phyloP scores from a whole-genome alignment of 2,797 vertebrate species.

The Xenentodon cancila region DNA sequence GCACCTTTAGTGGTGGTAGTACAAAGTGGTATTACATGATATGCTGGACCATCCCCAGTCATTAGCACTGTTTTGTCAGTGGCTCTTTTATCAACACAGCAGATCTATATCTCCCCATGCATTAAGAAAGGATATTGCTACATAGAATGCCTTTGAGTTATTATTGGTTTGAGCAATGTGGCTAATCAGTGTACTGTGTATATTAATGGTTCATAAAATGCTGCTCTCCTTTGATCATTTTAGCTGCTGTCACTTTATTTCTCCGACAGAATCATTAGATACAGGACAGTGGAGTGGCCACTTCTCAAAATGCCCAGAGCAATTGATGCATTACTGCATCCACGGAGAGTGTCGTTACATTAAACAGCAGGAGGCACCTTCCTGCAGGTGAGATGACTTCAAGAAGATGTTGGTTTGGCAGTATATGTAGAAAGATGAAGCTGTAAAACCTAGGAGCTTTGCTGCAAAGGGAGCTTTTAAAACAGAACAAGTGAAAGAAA shows the following conservation, averaged over 20 bases:
- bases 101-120: too few species aligned
- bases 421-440: not conserved
- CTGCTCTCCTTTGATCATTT: not conserved
- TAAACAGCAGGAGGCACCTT: conserved; percentile 80
- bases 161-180: too few species aligned
- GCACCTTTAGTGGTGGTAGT: too few species aligned
- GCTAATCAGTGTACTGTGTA: too few species aligned
- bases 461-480: not conserved
- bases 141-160: too few species aligned
- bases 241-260: conserved; percentile 3
- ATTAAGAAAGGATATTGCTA: too few species aligned
- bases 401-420: not conserved
- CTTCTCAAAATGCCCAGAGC: conserved; percentile 88
- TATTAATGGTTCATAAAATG: not conserved
- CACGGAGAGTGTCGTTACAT: conserved; percentile 90
- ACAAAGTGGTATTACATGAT: too few species aligned
- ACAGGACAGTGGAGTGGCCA: conserved; percentile 78
- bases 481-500: too few species aligned
- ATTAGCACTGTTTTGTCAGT: too few species aligned
- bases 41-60: too few species aligned
- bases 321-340: conserved; percentile 87
- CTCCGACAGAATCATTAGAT: conserved; percentile 58
- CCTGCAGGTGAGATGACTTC: conserved; percentile 82
- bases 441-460: not conserved
- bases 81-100: too few species aligned